A percentile compares a stretch with the other conserved stretches of the same genome.
phyloP scores from a whole-genome alignment of 2,888 invertebrate genomes.

The Philopedon plagiatum region DNA sequence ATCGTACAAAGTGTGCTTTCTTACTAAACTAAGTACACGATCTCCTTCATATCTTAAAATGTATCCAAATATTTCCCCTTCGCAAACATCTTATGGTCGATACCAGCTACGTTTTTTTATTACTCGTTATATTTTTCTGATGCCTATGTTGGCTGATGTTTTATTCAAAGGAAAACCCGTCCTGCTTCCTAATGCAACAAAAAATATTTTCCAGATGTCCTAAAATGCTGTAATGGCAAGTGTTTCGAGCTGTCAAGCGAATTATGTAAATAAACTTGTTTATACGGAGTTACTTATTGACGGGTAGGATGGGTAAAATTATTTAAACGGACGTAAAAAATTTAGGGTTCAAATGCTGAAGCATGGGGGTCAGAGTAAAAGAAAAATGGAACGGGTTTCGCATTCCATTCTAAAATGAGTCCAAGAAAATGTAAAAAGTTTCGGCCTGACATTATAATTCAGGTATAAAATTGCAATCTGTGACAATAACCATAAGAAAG shows the following conservation, averaged over 20 bases:
- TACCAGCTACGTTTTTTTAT: constrained; percentile 20
- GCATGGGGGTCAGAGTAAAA: no score
- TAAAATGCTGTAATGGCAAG: constrained; percentile 7
- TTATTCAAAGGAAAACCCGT: constrained; percentile 24
- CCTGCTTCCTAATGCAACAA: constrained; percentile 20
- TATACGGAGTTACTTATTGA: not conserved
- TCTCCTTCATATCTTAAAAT: constrained; percentile 14
- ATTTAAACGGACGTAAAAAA: not conserved
- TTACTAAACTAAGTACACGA: constrained; percentile 9
- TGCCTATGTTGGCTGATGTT: constrained; percentile 22
- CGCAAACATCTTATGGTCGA: constrained; percentile 11
- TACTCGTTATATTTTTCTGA: constrained; percentile 22
- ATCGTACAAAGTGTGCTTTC: constrained; percentile 6
- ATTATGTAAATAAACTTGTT: not conserved
- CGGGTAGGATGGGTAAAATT: not conserved
- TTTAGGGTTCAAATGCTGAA: no score
- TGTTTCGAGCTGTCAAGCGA: not conserved
- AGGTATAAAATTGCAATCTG: no score
- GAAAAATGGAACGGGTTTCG: no score
- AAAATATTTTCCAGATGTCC: constrained; percentile 22
- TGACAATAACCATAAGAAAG: no score
- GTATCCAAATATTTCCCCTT: constrained; percentile 7
- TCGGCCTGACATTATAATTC: no score
- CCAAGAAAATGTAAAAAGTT: no score
- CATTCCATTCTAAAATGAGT: no score